Percentiles rank a stretch among this genome's conserved stretches.
Conservation (phyloP, 1,140 invertebrate genomes). For the Drosophila kanapiae region DNA sequence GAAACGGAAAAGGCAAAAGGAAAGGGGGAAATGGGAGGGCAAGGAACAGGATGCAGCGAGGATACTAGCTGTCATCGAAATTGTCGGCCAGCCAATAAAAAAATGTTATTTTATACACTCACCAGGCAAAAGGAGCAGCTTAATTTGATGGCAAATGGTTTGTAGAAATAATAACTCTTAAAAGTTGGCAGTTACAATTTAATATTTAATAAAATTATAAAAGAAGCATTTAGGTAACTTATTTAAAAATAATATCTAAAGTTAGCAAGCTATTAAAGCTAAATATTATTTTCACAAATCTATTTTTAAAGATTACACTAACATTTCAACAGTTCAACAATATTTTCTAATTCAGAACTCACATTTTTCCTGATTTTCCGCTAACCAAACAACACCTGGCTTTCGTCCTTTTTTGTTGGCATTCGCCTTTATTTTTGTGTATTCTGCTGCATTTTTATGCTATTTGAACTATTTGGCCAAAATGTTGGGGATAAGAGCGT, state of each 20-base stretch:
- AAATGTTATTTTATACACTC: conserved; percentile 42
- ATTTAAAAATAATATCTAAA: neutral
- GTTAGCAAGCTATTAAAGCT: too few species aligned
- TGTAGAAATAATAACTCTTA: neutral
- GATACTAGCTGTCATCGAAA: conserved; percentile 60
- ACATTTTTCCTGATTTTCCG: conserved; percentile 3
- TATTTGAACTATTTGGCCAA: conserved; percentile 45
- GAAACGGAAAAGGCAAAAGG: neutral
- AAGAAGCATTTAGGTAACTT: too few species aligned
- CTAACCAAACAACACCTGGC: conserved; percentile 61
- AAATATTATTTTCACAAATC: too few species aligned
- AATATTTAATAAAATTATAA: neutral
- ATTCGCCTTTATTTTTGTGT: conserved; percentile 68
- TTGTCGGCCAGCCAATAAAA: conserved; percentile 41
- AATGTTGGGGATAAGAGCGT: neutral
- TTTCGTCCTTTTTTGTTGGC: conserved; percentile 49
- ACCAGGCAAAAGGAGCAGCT: neutral
- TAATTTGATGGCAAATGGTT: conserved; percentile 7
- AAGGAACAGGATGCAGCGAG: conserved; percentile 4
- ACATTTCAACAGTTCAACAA: neutral
- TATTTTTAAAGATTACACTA: neutral
- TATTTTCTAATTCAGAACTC: neutral
- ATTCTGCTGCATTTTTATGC: conserved; percentile 58
- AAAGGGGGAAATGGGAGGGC: neutral
- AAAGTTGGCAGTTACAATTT: neutral